Conservation (phyloP, 2,888 invertebrate genomes). For the Vannuccia rotundouncinata region DNA sequence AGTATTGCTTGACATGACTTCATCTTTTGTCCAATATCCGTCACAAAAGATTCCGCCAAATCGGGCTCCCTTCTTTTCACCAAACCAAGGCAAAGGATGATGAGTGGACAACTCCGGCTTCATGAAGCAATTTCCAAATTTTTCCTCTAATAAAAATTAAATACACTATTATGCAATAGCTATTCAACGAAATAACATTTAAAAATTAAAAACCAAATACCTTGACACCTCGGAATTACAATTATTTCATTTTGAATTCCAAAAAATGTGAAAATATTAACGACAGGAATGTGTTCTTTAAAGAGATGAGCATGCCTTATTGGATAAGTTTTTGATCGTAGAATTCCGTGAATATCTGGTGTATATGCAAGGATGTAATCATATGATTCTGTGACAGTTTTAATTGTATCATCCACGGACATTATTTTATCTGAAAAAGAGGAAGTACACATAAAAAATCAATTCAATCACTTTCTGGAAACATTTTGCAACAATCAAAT, state of each 20-base stretch:
- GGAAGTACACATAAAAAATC: too few relatives aligned
- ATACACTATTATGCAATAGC: background rate
- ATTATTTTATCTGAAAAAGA: too few relatives aligned
- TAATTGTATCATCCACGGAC: too few relatives aligned
- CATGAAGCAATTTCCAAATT: background rate
- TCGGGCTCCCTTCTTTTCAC: background rate
- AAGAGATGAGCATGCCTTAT: background rate
- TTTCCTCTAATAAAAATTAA: background rate
- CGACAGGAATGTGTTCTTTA: background rate
- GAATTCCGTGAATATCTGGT: background rate
- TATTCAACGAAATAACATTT: background rate
- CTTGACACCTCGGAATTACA: background rate
- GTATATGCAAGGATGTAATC: background rate
- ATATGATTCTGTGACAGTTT: too few relatives aligned
- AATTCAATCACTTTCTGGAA: too few relatives aligned
- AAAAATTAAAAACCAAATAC: background rate
- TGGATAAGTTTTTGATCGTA: background rate
- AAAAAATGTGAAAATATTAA: background rate
- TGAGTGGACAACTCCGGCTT: background rate
- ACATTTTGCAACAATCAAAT: too few relatives aligned
- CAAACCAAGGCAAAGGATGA: background rate
- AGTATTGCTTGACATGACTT: background rate
- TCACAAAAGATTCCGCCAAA: background rate
- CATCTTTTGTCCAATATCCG: background rate
- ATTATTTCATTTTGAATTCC: background rate